Evolutionary conservation across 2,888 invertebrate genomes (phyloP).

Genomic region (Eurytoma adleriae): DNA sequence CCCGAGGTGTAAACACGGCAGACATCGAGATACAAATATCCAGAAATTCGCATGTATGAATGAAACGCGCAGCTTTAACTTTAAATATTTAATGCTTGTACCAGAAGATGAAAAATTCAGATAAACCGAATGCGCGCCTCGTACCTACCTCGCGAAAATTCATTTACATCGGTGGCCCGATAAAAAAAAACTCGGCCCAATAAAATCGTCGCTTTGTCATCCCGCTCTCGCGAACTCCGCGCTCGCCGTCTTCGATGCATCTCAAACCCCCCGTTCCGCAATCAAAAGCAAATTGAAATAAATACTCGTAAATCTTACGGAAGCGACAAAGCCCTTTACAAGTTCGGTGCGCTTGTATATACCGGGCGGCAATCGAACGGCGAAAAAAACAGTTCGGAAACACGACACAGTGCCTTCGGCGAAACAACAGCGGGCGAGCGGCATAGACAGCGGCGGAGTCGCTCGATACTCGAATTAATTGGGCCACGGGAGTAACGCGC

Average conservation of each 20-base stretch:
- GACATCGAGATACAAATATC: conserved; percentile 20
- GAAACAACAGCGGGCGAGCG: conserved; percentile 14
- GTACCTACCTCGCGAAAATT: background rate
- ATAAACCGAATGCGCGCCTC: background rate
- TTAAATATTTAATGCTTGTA: background rate
- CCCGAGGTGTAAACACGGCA: background rate
- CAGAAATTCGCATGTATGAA: background rate
- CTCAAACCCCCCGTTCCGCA: too few species aligned
- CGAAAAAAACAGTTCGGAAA: conserved; percentile 6
- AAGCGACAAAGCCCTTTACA: too few species aligned
- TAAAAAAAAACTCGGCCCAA: too few species aligned
- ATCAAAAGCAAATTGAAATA: too few species aligned
- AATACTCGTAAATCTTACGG: too few species aligned
- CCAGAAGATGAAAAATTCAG: background rate
- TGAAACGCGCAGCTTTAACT: conserved; percentile 7
- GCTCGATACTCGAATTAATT: conserved; percentile 72
- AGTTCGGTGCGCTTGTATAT: too few species aligned
- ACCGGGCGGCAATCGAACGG: too few species aligned
- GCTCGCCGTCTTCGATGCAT: too few species aligned
- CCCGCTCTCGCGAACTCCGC: too few species aligned
- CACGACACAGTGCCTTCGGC: conserved; percentile 19
- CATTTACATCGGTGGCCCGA: background rate
- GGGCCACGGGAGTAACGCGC: conserved; percentile 71
- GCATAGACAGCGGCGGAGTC: conserved; percentile 13
- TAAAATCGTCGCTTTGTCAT: too few species aligned